Base-by-base conservation (phyloP, 2,888 invertebrate genomes). In the Caenorhabditis plicata region DNA sequence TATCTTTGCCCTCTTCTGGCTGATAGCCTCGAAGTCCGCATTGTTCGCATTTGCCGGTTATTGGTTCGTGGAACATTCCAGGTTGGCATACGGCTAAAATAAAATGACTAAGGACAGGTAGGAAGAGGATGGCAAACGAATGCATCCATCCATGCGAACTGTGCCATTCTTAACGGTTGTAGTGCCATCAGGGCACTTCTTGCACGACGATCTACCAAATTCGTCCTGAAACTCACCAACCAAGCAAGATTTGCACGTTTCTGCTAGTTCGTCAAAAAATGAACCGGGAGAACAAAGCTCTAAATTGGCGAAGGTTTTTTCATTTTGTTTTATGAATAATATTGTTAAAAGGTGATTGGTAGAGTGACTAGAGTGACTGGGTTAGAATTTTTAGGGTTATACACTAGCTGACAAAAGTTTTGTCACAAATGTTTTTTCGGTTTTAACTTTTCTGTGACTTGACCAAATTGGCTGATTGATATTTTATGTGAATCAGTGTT, bases 1-100 rank as follows among this genome's bases (percentile, higher is more conserved):
- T 44, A 38, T 63, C 65, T 40, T 64, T 56, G 23, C 71, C 71
- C 4, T 42, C 43, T 4, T 45, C 52, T 4, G 61, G 54, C 43
- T 68, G 68, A 50, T 58, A 71, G 8, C 65, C 67, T 7, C 63
- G 41, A 0, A 67, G 47, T 2, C 71, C 65, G 45, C 71, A 71
- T 2, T 64, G 60, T 15, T 67, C 68, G 44, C 71, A 71, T 39
- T 64, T 57, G 35, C 50, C 39, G 8, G 68, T 53, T 2, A 52
- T 47, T 3, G 41, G 36, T 35, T 71, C 71, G 32, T 61, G 65
- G 31, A 56, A 69, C 39, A 64, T 63, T 19, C 71, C 71, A 27
- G 65, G 45, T 15, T 67, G 68, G 20, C 71, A 71, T 3, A 64
- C 47, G 20, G 53, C 71, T 71, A 31, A 27, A 61, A 50, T 1